These are phyloP conservation scores for Passer domesticus DNA, from an alignment of 2,113 vertebrate genomes.

Conservation along the genomic window DNA sequence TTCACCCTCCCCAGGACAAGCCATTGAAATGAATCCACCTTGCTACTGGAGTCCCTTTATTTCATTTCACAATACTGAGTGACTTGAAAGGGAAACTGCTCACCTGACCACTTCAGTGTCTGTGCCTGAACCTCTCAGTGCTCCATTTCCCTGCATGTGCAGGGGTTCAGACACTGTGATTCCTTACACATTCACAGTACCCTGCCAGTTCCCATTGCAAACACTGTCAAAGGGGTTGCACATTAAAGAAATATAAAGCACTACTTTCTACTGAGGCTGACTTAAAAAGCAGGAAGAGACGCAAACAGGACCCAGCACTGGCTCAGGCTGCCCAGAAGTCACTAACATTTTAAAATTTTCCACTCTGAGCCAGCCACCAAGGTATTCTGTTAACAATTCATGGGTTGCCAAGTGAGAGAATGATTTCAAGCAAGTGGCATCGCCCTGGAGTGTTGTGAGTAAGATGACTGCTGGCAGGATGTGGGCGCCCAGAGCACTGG, in stretches of 20 bases:
- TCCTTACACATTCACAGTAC: neutral
- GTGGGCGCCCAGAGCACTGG: fast-evolving
- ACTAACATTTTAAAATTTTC: neutral
- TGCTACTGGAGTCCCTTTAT: neutral
- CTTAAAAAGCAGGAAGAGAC: neutral
- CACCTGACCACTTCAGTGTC: neutral
- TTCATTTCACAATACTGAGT: neutral
- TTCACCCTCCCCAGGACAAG: neutral
- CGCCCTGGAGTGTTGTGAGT: neutral
- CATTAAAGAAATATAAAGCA: neutral
- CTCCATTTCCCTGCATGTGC: neutral
- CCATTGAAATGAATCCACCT: neutral
- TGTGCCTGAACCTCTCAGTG: neutral
- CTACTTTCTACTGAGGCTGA: neutral
- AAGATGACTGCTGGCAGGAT: neutral
- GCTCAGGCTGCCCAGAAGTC: neutral
- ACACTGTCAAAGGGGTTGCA: neutral
- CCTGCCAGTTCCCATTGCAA: neutral
- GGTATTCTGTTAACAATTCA: neutral
- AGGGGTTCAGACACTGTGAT: neutral
- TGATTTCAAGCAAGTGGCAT: neutral
- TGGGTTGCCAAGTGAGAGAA: neutral
- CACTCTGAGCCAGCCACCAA: neutral
- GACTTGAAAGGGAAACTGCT: neutral
- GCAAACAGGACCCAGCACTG: neutral